These are phyloP conservation scores for Struthio camelus DNA, from an alignment of 2,113 vertebrate genomes.

Conservation along the genomic window DNA sequence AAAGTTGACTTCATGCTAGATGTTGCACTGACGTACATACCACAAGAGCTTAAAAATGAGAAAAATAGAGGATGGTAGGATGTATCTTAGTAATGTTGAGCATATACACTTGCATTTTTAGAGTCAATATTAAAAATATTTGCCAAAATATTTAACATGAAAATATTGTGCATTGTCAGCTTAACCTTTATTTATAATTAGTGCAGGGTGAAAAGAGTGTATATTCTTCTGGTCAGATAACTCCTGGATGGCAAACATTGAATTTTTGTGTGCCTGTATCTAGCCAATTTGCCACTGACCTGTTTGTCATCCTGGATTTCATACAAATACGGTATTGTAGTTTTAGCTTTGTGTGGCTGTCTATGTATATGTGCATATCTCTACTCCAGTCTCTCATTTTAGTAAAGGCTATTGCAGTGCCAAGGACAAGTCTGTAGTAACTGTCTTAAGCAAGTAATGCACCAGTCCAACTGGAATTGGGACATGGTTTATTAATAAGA, in stretches of 20 bases:
- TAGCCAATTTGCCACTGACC: neutral
- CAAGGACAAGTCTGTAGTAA: neutral
- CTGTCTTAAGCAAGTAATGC: neutral
- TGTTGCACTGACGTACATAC: neutral
- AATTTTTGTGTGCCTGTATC: neutral
- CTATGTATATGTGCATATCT: neutral
- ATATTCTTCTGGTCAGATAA: neutral
- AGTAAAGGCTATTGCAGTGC: neutral
- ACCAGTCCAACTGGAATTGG: neutral
- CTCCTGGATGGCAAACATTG: neutral
- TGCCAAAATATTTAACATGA: neutral
- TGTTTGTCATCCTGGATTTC: neutral
- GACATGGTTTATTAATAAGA: neutral
- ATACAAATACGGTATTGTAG: neutral
- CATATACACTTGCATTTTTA: accelerated
- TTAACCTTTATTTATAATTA: neutral
- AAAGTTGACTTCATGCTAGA: neutral
- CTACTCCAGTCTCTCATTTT: neutral
- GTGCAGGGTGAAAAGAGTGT: neutral
- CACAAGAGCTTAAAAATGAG: neutral
- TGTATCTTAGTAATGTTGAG: neutral
- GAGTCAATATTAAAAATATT: neutral
- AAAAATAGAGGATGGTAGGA: neutral
- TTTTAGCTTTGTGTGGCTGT: neutral
- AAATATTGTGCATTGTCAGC: neutral